Base-by-base conservation (phyloP, 2,888 invertebrate species). In the Plagodis pulveraria region DNA sequence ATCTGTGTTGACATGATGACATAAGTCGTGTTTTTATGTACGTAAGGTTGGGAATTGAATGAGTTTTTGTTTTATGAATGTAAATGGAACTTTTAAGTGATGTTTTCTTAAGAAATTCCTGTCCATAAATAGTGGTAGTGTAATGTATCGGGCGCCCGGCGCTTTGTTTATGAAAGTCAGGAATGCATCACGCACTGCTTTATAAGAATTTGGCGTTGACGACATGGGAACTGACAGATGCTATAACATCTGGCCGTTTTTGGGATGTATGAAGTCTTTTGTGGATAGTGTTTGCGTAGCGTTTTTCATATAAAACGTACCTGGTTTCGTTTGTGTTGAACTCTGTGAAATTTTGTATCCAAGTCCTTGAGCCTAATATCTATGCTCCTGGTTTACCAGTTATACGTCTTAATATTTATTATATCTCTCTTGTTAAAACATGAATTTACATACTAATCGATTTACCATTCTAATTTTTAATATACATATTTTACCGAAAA, bases 21-120 rank as follows among this genome's bases (percentile, higher is more conserved):
- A 0, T 43, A 5, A 34, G 9, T 11, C 47, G 58, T 65, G 56
- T 58, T 7, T 44, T 54, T 1, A 9, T n/a, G n/a, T 6, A 0
- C 0, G 33, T 56, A 69, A 51, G 57, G 56, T 61, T 66, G 49
- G 36, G 32, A 57, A 48, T 66, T 32, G 51, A 43, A 43, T 48
- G 7, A 35, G 10, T 53, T 42, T 55, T 10, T 6, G 11, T 58
- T 56, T 48, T 33, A 5, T 35, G 38, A 38, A 0, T n/a, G 56
- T 58, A 52, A 63, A 66, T 67, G 58, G 66, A 63, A 66, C 66
- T 74, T 72, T 77, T 78, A 76, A 70, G 75, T 80, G 76, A 74
- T 88, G 84, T 90, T 87, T 84, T 86, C 84, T 81, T 88, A 84
- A 84, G 81, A 81, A 86, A 91, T 91, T 89, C 89, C 81, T 81